A percentile compares a stretch with the other conserved stretches of the same genome.
Evolutionary conservation across 2,797 vertebrate genomes (phyloP).

Genomic region (Todus mexicanus): DNA sequence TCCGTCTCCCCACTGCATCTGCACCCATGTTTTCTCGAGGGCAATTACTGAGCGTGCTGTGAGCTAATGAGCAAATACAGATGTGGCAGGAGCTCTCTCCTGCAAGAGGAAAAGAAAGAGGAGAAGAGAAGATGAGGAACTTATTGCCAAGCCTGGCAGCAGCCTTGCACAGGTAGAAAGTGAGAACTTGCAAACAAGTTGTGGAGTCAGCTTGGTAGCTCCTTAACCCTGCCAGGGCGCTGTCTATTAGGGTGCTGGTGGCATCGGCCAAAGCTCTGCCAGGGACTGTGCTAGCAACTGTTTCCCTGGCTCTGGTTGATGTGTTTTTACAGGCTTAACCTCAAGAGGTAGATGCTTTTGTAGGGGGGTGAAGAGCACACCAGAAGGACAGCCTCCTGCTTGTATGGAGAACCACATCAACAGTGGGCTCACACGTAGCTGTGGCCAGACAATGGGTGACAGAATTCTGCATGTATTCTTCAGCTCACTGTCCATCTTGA

Average conservation of each 20-base stretch:
- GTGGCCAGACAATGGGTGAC: neutral
- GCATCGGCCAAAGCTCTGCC: neutral
- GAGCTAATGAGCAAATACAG: conserved; percentile 74
- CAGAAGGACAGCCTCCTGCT: neutral
- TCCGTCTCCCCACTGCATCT: conserved; percentile 59
- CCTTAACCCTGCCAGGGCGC: too few species aligned
- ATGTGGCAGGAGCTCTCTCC: conserved; percentile 11
- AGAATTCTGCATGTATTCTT: neutral
- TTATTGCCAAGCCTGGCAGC: neutral
- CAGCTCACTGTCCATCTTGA: neutral
- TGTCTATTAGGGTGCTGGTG: neutral
- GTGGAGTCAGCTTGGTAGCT: neutral
- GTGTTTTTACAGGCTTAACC: neutral
- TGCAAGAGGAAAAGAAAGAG: neutral
- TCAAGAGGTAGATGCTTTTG: neutral
- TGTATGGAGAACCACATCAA: neutral
- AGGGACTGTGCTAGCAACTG: neutral
- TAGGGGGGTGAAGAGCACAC: neutral
- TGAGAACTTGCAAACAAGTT: neutral
- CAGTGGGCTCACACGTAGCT: neutral
- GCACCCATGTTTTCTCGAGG: conserved; percentile 69
- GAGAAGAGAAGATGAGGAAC: neutral
- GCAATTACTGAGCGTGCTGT: conserved; percentile 60
- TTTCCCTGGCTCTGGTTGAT: neutral
- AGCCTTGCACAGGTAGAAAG: neutral